phyloP scores from a whole-genome alignment of 2,113 vertebrate species.

The Sylvia atricapilla region DNA sequence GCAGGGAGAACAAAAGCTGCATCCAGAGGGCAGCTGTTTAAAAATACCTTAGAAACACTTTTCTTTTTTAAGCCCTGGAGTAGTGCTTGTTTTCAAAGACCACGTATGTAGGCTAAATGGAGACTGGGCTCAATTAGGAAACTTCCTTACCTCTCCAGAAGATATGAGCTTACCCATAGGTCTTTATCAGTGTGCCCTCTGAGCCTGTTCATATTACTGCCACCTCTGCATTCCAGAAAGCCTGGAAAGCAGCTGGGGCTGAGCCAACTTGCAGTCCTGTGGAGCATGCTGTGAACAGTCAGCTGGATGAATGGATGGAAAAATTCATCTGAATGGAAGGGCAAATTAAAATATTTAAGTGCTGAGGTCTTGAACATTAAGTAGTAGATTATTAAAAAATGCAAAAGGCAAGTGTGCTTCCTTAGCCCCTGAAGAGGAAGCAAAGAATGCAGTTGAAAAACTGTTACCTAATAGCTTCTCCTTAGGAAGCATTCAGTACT shows the following conservation, averaged over 20 bases:
- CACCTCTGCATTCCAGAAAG: background rate
- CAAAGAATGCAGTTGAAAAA: background rate
- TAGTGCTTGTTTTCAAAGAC: background rate
- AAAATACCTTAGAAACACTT: background rate
- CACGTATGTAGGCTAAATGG: background rate
- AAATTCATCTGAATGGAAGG: background rate
- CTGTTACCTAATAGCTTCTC: background rate
- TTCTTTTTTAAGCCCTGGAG: background rate
- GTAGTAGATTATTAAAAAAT: conserved; percentile 1
- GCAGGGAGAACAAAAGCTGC: background rate
- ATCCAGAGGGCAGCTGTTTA: background rate
- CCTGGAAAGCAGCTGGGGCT: background rate
- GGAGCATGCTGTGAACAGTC: background rate
- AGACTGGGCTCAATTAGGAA: background rate
- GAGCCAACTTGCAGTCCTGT: background rate
- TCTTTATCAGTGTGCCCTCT: background rate
- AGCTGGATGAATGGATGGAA: background rate
- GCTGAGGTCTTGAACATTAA: background rate
- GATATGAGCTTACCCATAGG: background rate
- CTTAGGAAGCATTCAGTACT: background rate
- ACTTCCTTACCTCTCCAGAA: background rate
- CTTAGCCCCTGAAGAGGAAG: background rate
- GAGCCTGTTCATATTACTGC: background rate
- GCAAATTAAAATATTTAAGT: background rate
- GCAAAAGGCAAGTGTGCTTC: background rate